Evolutionary conservation across 2,797 vertebrate genomes (phyloP), one percentile per base, ranked within the genome.

Genomic region (Lepus oiostolus): DNA sequence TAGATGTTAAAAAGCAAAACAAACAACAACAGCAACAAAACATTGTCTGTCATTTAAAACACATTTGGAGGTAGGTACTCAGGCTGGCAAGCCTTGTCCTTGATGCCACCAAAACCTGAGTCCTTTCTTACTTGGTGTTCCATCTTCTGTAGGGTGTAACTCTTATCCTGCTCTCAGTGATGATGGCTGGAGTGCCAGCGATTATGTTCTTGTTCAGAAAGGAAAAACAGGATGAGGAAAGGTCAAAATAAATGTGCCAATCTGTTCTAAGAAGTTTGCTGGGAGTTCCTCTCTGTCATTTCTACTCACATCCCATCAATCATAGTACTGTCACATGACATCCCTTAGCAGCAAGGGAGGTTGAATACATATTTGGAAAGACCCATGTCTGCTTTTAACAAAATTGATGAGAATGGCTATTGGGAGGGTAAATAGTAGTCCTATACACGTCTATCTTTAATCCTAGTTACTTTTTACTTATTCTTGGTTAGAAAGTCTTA

Each of bases 1-100:
- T 50, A 94, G 68, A 95, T 67, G 85, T n/a, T 75, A 68, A 89
- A 95, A 90, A 92, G 28, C 3, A 58, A 95, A 72, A 83, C 22
- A 76, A 80, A 70, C 32, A 67, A n/a, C 35, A 17, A 38, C 11
- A 80, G 60, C 24, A 74, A 60, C 70, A 94, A 9, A 92, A 52
- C 17, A 82, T 58, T 75, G 32, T 76, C 12, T 85, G 67, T 87
- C 52, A 35, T 17, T 12, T 38, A 58, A 90, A 82, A 81, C 30
- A 17, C 26, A 67, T 67, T 72, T 71, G 75, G 62, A 52, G 72
- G 54, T 16, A 24, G 47, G 22, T 17, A 72, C 6, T 88, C 2
- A 32, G 52, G 71, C 5, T 82, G 32, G 35, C 1, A 4, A 4
- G 16, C 19, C 24, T 81, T 85, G 52, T 58, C 11, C 24, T n/a